Base-by-base conservation (phyloP, 2,797 vertebrate genomes). In the Melanotaenia maccullochi region DNA sequence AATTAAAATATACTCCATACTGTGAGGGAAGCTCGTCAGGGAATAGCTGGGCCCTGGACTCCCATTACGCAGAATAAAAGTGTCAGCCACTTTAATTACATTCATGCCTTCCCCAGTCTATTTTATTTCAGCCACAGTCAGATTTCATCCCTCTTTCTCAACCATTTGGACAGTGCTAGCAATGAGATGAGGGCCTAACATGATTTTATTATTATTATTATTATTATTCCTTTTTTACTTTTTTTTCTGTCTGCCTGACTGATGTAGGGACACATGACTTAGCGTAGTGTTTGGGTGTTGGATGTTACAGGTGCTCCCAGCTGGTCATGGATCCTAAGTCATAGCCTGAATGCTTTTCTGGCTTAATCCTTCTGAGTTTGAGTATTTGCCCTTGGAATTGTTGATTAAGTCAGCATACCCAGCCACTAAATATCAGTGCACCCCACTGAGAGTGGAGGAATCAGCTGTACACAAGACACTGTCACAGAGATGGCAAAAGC, bases 1-100 rank as follows among this genome's bases (percentile, higher is more conserved):
- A 96, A 97, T 98, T 97, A 96, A 97, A 96, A 97, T 95, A 93
- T 93, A 93, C 94, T 95, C 79, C 84, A 90, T 92, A 94, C 94
- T 95, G 95, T 90, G 92, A 89, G 83, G 93, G 91, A 93, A 95
- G 93, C 94, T 95, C 95, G 92, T 95, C 93, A 90, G 88, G 95
- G 96, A 96, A 95, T 94, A 93, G 83, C 90, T 88, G 84, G 94
- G 94, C 95, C 94, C 95, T 89, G 93, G 94, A 93, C 95, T 93
- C 79, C 90, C 94, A 95, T 96, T 92, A 95, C 92, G 87, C 92
- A 82, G 91, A 92, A 94, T 93, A 95, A 95, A 95, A 94, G 93
- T 91, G 94, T 94, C 94, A 95, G 87, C 49, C 87, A 75, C 90
- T 90, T 90, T 93, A 95, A 96, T 87, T 93, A 94, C 93, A 94